Evolutionary conservation across 2,888 invertebrate species (phyloP), one percentile per base, ranked within the genome.

Genomic region (Eudemis profundana): DNA sequence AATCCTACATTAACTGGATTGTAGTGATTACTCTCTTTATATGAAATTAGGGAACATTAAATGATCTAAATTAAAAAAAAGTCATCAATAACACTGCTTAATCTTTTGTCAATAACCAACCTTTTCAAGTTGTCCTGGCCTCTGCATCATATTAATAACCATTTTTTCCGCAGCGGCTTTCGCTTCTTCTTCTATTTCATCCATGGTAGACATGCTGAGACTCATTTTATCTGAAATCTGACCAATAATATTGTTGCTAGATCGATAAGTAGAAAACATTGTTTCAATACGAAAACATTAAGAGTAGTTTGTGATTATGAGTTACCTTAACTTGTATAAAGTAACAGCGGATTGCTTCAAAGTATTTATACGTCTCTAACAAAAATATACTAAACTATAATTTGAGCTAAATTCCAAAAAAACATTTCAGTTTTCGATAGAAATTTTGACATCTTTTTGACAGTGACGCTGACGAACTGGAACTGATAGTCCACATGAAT

Each of bases 91-190:
- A 29, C 2, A 50, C 7, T 14, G 10, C 7, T 15, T 10, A 27
- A 49, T 15, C 3, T 49, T n/a, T 12, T 14, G 14, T 0, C 0
- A 14, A 54, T 15, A 29, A 42, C 27, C 21, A 44, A 95, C 95
- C 90, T 97, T 99, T 83, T 99, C 99, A 68, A 99, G 88, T 80
- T 99, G 99, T 12, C 98, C 99, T 0, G 99, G 98, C 59, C 97
- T 94, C 88, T 98, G 98, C 76, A 98, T 94, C 94, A 98, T 96
- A 80, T 97, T 98, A 78, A 97, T 96, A 4, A 98, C 97, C 89
- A 97, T 96, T 78, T 96, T 96, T 49, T 95, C 94, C 0, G 96
- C 97, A 7, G 95, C 95, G 23, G 94, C 93, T 78, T 95, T 96
- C 0, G 97, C 96, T 78, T 96, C 95, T 65, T 95, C 94, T 81